These are phyloP conservation scores for Parazoanthus atlanticus DNA, from an alignment of 92 coral and sea anemone species.

Conservation along the genomic window DNA sequence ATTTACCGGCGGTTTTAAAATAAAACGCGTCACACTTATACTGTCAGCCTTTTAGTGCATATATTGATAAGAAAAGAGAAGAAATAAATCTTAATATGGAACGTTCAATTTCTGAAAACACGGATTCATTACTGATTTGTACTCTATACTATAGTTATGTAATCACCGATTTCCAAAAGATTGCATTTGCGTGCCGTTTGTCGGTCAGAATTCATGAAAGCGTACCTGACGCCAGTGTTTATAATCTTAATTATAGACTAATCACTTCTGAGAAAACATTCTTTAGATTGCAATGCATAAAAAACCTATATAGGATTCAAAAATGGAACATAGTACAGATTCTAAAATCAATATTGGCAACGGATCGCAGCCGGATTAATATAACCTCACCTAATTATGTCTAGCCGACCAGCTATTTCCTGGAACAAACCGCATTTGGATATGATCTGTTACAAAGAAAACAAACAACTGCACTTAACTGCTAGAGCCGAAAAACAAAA, in stretches of 20 bases:
- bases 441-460: neutral
- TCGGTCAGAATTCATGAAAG: neutral
- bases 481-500: neutral
- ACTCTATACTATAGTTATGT: neutral
- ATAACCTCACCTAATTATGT: neutral
- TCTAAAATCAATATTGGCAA: neutral
- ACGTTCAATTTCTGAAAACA: too few relatives aligned
- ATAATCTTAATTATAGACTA: neutral
- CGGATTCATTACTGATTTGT: neutral
- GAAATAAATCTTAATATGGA: too few relatives aligned
- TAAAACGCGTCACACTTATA: neutral
- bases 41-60: neutral
- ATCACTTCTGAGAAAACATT: constrained; percentile 16
- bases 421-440: neutral
- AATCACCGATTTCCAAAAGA: too few relatives aligned
- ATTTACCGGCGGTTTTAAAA: too few relatives aligned
- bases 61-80: neutral
- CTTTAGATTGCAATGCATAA: constrained; percentile 10
- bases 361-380: neutral
- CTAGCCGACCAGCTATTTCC: neutral
- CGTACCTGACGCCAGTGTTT: neutral
- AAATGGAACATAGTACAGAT: neutral
- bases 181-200: neutral
- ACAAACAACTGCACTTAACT: neutral
- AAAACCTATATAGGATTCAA: neutral